phyloP scores from a whole-genome alignment of 2,888 invertebrate species.

The Lasioglossum figueresi region DNA sequence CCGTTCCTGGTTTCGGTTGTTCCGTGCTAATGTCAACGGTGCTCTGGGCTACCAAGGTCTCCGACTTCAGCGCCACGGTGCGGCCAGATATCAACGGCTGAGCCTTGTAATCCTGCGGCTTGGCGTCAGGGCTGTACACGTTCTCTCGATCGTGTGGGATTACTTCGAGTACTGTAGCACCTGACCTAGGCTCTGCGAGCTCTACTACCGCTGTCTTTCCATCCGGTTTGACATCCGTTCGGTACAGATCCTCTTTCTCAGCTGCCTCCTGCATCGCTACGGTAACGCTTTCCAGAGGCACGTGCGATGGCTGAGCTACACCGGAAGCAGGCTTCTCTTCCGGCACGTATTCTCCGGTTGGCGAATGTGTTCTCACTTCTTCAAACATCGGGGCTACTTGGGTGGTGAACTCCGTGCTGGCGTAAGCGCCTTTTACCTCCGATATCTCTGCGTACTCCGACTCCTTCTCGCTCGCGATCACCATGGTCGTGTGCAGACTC shows the following conservation, averaged over 20 bases:
- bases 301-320: slow-evolving; percentile 79
- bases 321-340: slow-evolving; percentile 81
- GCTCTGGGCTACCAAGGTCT: slow-evolving; percentile 79
- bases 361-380: slow-evolving; percentile 84
- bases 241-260: slow-evolving; percentile 84
- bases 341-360: slow-evolving; percentile 80
- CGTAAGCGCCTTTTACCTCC: slow-evolving; percentile 82
- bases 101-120: slow-evolving; percentile 77
- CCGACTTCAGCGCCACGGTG: slow-evolving; percentile 84
- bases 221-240: slow-evolving; percentile 79
- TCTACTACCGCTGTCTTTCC: slow-evolving; percentile 83
- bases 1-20: slow-evolving; percentile 76
- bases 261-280: slow-evolving; percentile 82
- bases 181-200: slow-evolving; percentile 78
- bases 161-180: slow-evolving; percentile 79
- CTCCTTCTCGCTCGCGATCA: slow-evolving; percentile 85
- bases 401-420: slow-evolving; percentile 83
- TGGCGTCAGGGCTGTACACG: slow-evolving; percentile 69
- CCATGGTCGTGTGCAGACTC: slow-evolving; percentile 85
- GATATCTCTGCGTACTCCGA: slow-evolving; percentile 81
- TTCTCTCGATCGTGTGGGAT: slow-evolving; percentile 80
- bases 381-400: slow-evolving; percentile 85
- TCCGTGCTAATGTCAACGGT: slow-evolving; percentile 71
- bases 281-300: slow-evolving; percentile 81
- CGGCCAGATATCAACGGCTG: slow-evolving; percentile 83